Base-by-base conservation (phyloP, 2,113 vertebrate species). In the Pitta sordida region DNA sequence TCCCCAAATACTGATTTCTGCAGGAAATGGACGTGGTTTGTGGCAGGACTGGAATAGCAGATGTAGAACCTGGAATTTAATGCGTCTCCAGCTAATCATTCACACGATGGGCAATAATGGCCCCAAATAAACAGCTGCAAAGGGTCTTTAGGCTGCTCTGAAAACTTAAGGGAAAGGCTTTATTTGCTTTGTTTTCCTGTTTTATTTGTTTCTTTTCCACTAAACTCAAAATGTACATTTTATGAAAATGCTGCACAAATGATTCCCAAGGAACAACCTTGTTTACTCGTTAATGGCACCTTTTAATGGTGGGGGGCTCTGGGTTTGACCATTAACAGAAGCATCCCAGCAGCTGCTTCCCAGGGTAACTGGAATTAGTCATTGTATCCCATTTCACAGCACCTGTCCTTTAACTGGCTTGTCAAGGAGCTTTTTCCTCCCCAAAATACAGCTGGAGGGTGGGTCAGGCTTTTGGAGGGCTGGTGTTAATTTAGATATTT, bases 61-160 rank as follows among this genome's bases (percentile, higher is more conserved):
- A 18, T 80, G 12, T 24, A 8, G 3, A n/a, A 63, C 2, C 3
- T 75, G 86, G 55, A 24, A 70, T 83, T 91, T 43, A 43, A 70
- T 59, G 82, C 19, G 59, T 77, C 85, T 90, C 88, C 52, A 86
- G 88, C 76, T 91, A 73, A 58, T 77, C 16, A 4, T 74, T 88
- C 58, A 16, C 48, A 39, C 27, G 63, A 58, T 70, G 41, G 71
- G 62, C 88, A 80, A 9, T 77, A 65, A 83, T 26, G 29, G 44
- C 58, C 86, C 43, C 17, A 3, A 64, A 64, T 46, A 80, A 95
- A 86, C 59, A 85, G 65, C 91, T 83, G 81, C 29, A 32, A n/a
- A 69, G 74, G 19, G 10, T 60, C 69, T 84, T 89, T 30, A 82
- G 27, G 9, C 62, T 79, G 56, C 39, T 55, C 53, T 71, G 37